Evolutionary conservation across 2,797 vertebrate genomes (phyloP).

Genomic region (Propithecus perrieri): DNA sequence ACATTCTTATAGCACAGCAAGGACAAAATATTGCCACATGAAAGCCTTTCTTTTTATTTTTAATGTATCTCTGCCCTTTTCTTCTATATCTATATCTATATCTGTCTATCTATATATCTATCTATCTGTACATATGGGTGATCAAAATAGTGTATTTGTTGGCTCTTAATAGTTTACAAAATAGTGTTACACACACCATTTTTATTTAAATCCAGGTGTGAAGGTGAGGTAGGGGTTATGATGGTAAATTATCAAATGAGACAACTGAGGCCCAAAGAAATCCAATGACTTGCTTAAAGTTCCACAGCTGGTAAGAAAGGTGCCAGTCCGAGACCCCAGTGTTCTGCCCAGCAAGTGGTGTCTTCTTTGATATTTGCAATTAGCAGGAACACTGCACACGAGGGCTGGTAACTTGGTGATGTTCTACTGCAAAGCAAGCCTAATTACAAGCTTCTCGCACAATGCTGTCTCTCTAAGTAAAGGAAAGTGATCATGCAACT

Average conservation of each 20-base stretch:
- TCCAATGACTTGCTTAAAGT: not conserved
- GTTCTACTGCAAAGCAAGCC: not conserved
- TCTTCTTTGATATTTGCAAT: not conserved
- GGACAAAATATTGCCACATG: not conserved
- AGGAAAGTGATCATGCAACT: not conserved
- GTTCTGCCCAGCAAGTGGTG: not conserved
- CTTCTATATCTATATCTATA: not conserved
- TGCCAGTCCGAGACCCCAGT: rapidly evolving
- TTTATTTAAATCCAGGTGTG: not conserved
- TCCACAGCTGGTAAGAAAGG: not conserved
- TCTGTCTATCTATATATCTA: not conserved
- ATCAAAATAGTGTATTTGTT: not conserved
- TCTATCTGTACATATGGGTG: too few relatives aligned
- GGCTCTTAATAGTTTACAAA: not conserved
- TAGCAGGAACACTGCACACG: not conserved
- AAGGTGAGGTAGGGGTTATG: not conserved
- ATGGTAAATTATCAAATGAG: not conserved
- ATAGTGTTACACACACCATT: not conserved
- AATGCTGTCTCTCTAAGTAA: not conserved
- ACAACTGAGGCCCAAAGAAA: not conserved
- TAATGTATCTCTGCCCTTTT: not conserved
- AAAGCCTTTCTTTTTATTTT: not conserved
- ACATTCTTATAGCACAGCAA: not conserved
- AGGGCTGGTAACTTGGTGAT: too few relatives aligned
- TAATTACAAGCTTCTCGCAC: not conserved